A percentile compares a stretch with the other conserved stretches of the same genome.
phyloP scores from a whole-genome alignment of 1,140 invertebrate species.

The Drosophila trapezifrons region DNA sequence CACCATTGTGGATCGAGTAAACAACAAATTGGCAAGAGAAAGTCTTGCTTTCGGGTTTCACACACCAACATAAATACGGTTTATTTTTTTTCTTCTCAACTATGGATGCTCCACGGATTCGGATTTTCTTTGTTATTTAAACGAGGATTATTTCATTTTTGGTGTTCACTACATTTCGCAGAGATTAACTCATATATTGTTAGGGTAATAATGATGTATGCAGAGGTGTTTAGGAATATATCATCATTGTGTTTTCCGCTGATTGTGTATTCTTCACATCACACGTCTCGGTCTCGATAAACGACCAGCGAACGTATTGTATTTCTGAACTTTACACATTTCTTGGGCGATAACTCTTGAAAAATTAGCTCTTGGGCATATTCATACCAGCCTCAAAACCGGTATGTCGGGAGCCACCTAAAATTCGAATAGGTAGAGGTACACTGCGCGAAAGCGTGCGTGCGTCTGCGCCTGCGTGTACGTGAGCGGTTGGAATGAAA shows the following conservation, averaged over 20 bases:
- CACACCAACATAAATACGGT: constrained; percentile 14
- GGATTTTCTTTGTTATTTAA: constrained; percentile 38
- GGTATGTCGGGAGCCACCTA: constrained; percentile 53
- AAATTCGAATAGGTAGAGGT: constrained; percentile 31
- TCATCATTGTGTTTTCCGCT: neutral
- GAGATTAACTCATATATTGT: constrained; percentile 10
- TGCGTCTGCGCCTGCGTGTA: neutral
- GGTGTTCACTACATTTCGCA: constrained; percentile 10
- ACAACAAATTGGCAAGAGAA: constrained; percentile 47
- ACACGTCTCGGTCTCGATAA: constrained; percentile 19
- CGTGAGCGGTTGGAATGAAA: constrained; percentile 21
- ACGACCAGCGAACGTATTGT: constrained; percentile 24
- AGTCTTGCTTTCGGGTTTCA: constrained; percentile 33
- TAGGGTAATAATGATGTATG: constrained; percentile 2
- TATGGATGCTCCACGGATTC: constrained; percentile 23
- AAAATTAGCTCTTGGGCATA: constrained; percentile 55
- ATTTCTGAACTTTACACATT: constrained; percentile 52
- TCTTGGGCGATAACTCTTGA: constrained; percentile 47
- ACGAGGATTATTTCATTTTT: constrained; percentile 18
- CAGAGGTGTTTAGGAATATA: constrained; percentile 3
- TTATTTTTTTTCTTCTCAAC: constrained; percentile 3
- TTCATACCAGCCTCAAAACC: constrained; percentile 50
- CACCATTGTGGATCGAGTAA: constrained; percentile 21
- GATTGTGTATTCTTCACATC: constrained; percentile 16
- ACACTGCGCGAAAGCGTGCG: constrained; percentile 17